These are phyloP conservation scores for Cercocebus atys DNA, from an alignment of 2,113 vertebrate genomes.

Conservation along the genomic window DNA sequence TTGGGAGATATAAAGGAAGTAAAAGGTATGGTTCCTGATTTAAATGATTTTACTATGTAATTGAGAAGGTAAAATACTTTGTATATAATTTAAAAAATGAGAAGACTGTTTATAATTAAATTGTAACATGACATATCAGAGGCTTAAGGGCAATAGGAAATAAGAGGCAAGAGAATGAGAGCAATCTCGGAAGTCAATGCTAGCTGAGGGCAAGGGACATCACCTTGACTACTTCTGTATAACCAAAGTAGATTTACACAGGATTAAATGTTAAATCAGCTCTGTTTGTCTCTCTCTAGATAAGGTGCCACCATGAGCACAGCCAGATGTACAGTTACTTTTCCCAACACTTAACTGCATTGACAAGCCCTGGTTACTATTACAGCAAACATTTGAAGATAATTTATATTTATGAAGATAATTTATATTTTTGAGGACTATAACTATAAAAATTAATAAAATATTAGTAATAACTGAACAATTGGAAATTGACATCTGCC, in stretches of 20 bases:
- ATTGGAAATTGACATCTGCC: neutral
- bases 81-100: neutral
- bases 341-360: neutral
- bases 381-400: neutral
- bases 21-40: neutral
- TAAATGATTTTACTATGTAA: neutral
- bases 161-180: neutral
- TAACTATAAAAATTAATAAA: conserved; percentile 5
- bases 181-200: fast-evolving
- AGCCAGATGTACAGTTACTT: neutral
- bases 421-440: neutral
- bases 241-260: neutral
- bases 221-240: neutral
- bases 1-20: neutral
- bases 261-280: neutral
- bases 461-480: neutral
- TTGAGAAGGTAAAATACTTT: neutral
- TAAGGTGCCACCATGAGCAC: neutral
- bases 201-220: neutral
- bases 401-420: neutral
- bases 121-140: neutral
- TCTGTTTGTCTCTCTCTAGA: neutral
- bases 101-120: neutral
- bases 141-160: neutral
- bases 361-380: neutral